Conservation (phyloP, 2,113 vertebrate genomes). For the Ciconia maguari region DNA sequence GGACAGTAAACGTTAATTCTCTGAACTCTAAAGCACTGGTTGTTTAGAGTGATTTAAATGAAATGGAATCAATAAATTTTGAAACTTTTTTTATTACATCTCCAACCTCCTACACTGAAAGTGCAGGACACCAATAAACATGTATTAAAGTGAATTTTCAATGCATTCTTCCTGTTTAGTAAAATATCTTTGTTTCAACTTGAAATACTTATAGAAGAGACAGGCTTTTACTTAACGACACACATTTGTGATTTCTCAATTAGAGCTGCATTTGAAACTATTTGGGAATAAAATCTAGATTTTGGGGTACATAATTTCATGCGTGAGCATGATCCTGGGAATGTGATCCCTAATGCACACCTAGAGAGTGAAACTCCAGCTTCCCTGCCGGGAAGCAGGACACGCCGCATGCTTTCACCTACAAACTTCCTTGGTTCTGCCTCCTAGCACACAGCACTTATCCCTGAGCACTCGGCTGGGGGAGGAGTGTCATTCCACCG, state of each 20-base stretch:
- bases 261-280: background rate
- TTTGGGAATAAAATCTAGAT: background rate
- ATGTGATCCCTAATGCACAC: background rate
- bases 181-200: background rate
- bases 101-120: conserved; percentile 55
- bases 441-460: background rate
- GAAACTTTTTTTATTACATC: conserved; percentile 57
- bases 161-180: background rate
- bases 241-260: background rate
- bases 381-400: background rate
- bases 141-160: conserved; percentile 51
- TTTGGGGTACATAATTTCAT: background rate
- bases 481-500: background rate
- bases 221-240: background rate
- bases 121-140: conserved; percentile 60
- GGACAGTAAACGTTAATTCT: conserved; percentile 33
- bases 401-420: fast-evolving
- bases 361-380: background rate
- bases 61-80: conserved; percentile 54
- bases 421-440: background rate
- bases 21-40: conserved; percentile 59
- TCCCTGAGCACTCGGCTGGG: background rate
- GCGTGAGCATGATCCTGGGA: background rate
- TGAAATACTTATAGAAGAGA: background rate
- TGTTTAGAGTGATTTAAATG: conserved; percentile 56